A percentile compares a stretch with the other conserved stretches of the same genome.
Evolutionary conservation across 2,113 vertebrate species (phyloP).

Genomic region (Vidua macroura): DNA sequence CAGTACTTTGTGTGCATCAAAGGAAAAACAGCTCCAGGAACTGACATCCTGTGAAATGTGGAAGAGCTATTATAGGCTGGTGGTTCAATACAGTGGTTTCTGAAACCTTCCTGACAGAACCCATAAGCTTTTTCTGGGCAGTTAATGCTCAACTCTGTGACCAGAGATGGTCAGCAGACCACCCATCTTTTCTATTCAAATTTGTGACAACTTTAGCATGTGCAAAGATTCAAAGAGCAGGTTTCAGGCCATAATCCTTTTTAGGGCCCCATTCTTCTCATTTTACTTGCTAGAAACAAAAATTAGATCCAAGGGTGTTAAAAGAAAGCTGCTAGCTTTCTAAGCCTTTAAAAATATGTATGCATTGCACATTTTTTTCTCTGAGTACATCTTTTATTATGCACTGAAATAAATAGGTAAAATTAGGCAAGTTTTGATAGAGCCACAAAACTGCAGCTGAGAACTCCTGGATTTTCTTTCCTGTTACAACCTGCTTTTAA

Average conservation of each 20-base stretch:
- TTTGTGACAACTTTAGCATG: not conserved
- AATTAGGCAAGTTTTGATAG: slow-evolving; percentile 28
- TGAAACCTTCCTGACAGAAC: slow-evolving; percentile 54
- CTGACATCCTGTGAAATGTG: slow-evolving; percentile 67
- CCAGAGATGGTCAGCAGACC: not conserved
- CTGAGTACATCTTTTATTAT: not conserved
- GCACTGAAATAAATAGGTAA: slow-evolving; percentile 7
- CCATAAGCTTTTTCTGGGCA: slow-evolving; percentile 6
- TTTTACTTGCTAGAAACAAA: slow-evolving; percentile 5
- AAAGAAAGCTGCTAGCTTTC: not conserved
- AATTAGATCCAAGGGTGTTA: slow-evolving; percentile 4
- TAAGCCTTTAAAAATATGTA: slow-evolving; percentile 9
- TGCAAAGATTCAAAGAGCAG: not conserved
- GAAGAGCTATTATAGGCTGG: slow-evolving; percentile 49
- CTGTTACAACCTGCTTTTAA: slow-evolving; percentile 27
- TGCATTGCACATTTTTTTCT: not conserved
- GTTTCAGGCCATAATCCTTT: not conserved
- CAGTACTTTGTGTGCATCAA: slow-evolving; percentile 58
- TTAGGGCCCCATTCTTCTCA: not conserved
- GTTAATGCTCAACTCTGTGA: not conserved
- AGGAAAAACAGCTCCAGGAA: slow-evolving; percentile 62
- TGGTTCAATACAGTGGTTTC: slow-evolving; percentile 58
- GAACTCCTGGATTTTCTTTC: slow-evolving; percentile 25
- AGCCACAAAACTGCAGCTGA: not conserved
- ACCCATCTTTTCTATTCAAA: not conserved